Evolutionary conservation across 1,140 invertebrate genomes (phyloP).

Genomic region (Dendroctonus ponderosae): DNA sequence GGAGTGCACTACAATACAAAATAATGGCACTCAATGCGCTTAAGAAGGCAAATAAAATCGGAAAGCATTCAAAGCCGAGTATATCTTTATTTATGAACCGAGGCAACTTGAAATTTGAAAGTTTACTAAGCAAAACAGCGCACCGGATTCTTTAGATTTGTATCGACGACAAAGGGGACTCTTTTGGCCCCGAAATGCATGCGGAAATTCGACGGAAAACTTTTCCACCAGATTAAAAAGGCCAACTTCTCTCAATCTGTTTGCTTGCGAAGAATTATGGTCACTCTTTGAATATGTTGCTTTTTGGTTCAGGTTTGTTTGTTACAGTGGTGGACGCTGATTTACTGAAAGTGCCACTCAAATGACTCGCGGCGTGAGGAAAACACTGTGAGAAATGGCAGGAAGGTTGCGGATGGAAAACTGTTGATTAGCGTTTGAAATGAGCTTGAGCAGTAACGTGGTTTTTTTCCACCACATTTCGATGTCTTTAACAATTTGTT

Average conservation of each 20-base stretch:
- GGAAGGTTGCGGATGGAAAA: background rate
- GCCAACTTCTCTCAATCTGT: background rate
- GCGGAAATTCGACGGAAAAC: background rate
- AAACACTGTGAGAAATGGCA: background rate
- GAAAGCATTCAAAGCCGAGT: slow-evolving; percentile 23
- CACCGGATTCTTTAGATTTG: slow-evolving; percentile 15
- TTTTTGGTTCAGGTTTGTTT: background rate
- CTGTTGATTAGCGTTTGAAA: background rate
- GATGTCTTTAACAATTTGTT: too few relatives aligned
- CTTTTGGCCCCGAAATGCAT: background rate
- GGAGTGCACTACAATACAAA: slow-evolving; percentile 31
- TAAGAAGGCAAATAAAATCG: slow-evolving; percentile 32
- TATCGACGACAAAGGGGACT: slow-evolving; percentile 5
- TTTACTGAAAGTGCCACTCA: background rate
- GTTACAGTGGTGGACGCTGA: background rate
- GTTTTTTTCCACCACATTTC: too few relatives aligned
- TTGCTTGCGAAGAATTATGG: background rate
- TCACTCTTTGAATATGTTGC: background rate
- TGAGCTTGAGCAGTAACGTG: background rate
- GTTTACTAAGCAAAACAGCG: slow-evolving; percentile 26
- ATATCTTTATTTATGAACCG: slow-evolving; percentile 25
- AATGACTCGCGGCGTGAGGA: background rate
- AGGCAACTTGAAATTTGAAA: slow-evolving; percentile 26
- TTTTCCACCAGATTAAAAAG: background rate
- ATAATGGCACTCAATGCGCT: slow-evolving; percentile 30